A percentile compares a stretch with the other conserved stretches of the same genome.
These are phyloP conservation scores for Stenopsyche tienmushanensis DNA, from an alignment of 1,140 invertebrate species.

Conservation along the genomic window DNA sequence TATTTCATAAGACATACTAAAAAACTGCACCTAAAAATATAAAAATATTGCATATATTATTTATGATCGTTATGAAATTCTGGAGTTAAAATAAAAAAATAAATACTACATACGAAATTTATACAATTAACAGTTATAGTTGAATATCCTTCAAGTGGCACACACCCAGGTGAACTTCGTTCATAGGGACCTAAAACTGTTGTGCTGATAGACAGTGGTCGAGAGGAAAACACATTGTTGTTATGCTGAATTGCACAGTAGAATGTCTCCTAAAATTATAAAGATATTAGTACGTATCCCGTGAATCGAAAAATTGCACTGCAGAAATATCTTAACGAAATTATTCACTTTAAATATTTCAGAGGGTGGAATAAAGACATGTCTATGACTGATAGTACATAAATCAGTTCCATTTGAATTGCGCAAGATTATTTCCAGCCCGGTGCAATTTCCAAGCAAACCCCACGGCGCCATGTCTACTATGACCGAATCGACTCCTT, in stretches of 20 bases:
- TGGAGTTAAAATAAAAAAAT: background rate
- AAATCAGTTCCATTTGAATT: constrained; percentile 15
- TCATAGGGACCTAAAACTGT: constrained; percentile 18
- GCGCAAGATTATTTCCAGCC: constrained; percentile 1
- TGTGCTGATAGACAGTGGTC: constrained; percentile 1
- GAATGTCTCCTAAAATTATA: constrained; percentile 9
- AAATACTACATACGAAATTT: constrained; percentile 9
- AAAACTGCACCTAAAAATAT: constrained; percentile 25
- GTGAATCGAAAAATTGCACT: background rate
- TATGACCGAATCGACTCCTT: constrained; percentile 25
- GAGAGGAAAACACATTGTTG: constrained; percentile 1
- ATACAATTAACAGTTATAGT: constrained; percentile 9
- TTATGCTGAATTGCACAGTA: background rate
- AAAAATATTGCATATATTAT: constrained; percentile 2
- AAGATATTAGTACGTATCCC: background rate
- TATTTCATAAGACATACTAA: constrained; percentile 31
- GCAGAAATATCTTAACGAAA: background rate
- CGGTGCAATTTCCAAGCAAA: constrained; percentile 31
- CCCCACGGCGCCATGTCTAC: constrained; percentile 36
- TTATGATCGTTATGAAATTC: constrained; percentile 12
- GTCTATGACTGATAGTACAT: constrained; percentile 21
- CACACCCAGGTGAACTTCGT: background rate
- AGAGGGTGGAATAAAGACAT: constrained; percentile 25
- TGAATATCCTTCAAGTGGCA: constrained; percentile 1
- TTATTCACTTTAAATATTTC: constrained; percentile 1